Evolutionary conservation across 2,113 vertebrate genomes (phyloP), one percentile per base, ranked within the genome.

Genomic region (Leucoraja erinaceus): DNA sequence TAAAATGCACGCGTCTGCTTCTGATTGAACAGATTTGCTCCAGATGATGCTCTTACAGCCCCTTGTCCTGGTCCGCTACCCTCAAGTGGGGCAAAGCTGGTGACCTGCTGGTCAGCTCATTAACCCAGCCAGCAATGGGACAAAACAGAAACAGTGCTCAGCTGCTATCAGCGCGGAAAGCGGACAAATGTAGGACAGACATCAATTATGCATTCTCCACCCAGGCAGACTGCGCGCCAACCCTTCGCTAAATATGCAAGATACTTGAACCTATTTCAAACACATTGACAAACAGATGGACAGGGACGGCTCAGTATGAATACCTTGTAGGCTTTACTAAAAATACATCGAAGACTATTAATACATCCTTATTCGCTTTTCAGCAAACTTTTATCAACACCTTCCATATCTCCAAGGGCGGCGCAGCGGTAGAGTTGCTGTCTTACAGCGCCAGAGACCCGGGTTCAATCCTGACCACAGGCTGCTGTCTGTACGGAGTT

Each of bases 251-350:
- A 88, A 66, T 88, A 88, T 59, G 59, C 83, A 7, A 88, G 83
- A n/a, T 88, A 63, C 20, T 88, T 63, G 59, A 88, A 63, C 28
- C 83, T 18, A 66, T 88, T 88, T 88, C 83, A 88, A 63, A 88
- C 83, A 88, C 83, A 88, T 5, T 31, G 83, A n/a, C 83, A 88
- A 88, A 18, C 83, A 88, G 83, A 88, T 88, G 83, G 83, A 88
- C 83, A 88, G 83, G 14, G 83, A 88, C 6, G 3, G 63, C 59
- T 88, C 59, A 88, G 83, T 66, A 88, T 18, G n/a, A 14, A 33
- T 14, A 0, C 83, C 28, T 88, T n/a, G 83, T 61, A 61, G 59
- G 83, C 59, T 7, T 31, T 63, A 88, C 56, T 86, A 86, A 86
- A 86, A 86, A n/a, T 86, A 59, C n/a, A 88, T 31, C 31, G 59